These are phyloP conservation scores for Chrysodeixis includens DNA, from an alignment of 2,888 invertebrate species.

Conservation along the genomic window DNA sequence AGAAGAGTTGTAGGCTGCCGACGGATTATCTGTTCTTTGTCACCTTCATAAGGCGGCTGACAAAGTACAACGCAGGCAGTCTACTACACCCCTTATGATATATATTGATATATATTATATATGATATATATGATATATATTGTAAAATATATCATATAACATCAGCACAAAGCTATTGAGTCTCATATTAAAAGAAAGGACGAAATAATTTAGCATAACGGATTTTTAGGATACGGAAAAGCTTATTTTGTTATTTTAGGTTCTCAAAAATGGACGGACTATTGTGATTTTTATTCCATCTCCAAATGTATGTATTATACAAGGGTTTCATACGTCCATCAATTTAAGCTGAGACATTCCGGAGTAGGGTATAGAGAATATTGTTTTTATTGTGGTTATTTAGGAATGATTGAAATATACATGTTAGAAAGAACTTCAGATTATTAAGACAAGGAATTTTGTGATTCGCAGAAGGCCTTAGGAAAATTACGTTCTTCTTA, in stretches of 20 bases:
- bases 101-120: too few species aligned
- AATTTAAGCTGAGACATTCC: neutral
- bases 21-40: too few species aligned
- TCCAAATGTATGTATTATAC: neutral
- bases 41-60: too few species aligned
- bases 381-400: neutral
- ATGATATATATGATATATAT: too few species aligned
- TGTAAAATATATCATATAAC: too few species aligned
- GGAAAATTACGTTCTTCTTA: too few species aligned
- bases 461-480: too few species aligned
- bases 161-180: neutral
- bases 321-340: conserved; percentile 1
- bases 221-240: neutral
- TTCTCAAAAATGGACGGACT: neutral
- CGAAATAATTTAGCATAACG: neutral
- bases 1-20: too few species aligned
- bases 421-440: neutral
- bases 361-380: conserved; percentile 1
- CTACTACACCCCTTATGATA: too few species aligned
- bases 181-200: neutral
- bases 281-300: neutral
- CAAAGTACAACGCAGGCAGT: too few species aligned
- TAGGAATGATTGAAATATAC: conserved; percentile 2
- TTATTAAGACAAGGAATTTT: neutral
- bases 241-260: conserved; percentile 4